Evolutionary conservation across 2,797 vertebrate genomes (phyloP), one percentile per base, ranked within the genome.

Genomic region (Melanotaenia parkinsoni): DNA sequence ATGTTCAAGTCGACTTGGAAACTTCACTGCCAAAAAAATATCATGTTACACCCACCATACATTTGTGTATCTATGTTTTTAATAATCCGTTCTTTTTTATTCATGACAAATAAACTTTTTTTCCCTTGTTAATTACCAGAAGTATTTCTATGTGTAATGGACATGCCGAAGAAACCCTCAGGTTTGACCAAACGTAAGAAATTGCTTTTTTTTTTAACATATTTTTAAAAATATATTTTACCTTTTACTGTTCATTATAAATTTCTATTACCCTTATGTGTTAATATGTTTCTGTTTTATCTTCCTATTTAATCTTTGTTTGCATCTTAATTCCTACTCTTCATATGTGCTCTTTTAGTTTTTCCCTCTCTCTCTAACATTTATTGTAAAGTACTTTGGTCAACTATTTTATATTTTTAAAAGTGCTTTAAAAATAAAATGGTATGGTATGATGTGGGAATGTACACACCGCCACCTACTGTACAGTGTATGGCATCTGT

Each of bases 401-500:
- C 40, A 43, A 4, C 14, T 43, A 14, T 28, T 28, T 40, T 16
- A 43, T 11, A 43, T 40, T 40, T 18, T 43, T 16, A 4, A 43
- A 43, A 38, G 37, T 38, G 40, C 40, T 43, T 40, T 2, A 13
- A 11, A 40, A 40, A 40, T 40, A 40, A 40, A 40, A 40, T 45
- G 16, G 16, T 45, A 2, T 45, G 37, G 2, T 3, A 18, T 5
- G 16, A 45, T 7, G 43, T 20, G 16, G 16, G 6, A 45, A 18
- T 20, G 16, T 18, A 45, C 13, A 40, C 2, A 63, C 1, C 57
- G 78, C 78, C 73, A 22, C 51, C 87, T 79, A n/a, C 26, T 72
- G 84, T 53, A 18, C 47, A 18, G 61, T 69, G 24, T 28, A 8
- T 9, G 47, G 47, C 3, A 4, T 50, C n/a, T 10, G 43, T 7